Percentiles rank a stretch among this genome's conserved stretches.
Conservation (phyloP, 2,113 vertebrate species). For the Marmota flaviventris region DNA sequence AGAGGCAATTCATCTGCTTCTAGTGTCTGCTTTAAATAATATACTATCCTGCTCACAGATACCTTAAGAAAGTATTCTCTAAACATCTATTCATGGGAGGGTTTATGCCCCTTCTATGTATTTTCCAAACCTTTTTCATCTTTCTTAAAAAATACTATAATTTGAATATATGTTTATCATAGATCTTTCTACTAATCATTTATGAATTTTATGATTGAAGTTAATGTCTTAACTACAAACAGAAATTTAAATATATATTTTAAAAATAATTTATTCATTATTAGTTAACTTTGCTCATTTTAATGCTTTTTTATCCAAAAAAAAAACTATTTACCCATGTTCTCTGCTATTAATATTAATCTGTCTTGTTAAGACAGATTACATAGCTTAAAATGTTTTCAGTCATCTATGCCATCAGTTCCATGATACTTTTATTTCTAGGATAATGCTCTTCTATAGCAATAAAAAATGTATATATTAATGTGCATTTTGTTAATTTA, state of each 20-base stretch:
- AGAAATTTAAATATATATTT: background rate
- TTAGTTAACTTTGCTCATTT: background rate
- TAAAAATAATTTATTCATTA: background rate
- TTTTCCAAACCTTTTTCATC: background rate
- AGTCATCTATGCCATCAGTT: background rate
- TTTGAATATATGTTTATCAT: background rate
- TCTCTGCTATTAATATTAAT: background rate
- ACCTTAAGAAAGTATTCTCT: background rate
- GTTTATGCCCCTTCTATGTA: background rate
- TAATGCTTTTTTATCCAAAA: background rate
- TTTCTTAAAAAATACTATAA: background rate
- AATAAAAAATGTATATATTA: background rate
- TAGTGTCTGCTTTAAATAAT: background rate
- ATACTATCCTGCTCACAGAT: background rate
- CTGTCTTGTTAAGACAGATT: background rate
- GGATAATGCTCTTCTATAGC: background rate
- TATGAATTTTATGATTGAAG: background rate
- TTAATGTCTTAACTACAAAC: background rate
- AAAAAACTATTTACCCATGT: background rate
- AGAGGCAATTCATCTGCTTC: background rate
- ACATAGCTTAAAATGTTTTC: background rate
- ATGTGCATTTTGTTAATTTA: constrained; percentile 55
- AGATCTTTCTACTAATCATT: background rate
- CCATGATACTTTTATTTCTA: constrained; percentile 16
- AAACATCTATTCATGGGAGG: background rate